Conservation (phyloP, 2,113 vertebrate genomes). For the Dasyornis broadbenti region DNA sequence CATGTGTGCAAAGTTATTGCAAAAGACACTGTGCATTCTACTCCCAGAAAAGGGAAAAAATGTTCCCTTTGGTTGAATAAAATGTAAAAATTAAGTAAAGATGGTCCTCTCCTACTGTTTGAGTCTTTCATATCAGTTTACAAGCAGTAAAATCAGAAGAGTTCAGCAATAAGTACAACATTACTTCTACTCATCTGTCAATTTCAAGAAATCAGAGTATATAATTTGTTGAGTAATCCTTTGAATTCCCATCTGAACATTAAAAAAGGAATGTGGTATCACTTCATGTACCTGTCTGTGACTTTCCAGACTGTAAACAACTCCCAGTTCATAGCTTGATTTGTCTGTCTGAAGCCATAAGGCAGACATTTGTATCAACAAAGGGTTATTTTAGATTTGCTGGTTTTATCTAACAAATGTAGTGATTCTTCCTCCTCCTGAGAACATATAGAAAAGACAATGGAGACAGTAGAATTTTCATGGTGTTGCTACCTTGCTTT, state of each 20-base stretch:
- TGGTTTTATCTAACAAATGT: background rate
- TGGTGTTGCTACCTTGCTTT: background rate
- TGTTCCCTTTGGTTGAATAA: conserved; percentile 43
- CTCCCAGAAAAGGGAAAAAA: conserved; percentile 37
- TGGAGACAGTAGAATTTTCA: background rate
- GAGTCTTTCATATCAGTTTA: conserved; percentile 60
- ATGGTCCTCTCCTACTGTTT: conserved; percentile 58
- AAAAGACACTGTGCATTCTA: conserved; percentile 1
- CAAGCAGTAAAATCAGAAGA: conserved; percentile 57
- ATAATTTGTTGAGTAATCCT: conserved; percentile 38
- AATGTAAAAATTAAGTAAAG: conserved; percentile 61
- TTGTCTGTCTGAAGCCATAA: background rate
- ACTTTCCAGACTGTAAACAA: conserved; percentile 33
- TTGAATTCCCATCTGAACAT: conserved; percentile 27
- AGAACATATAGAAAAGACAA: background rate
- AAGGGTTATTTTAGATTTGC: background rate
- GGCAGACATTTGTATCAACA: background rate
- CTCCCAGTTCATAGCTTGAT: background rate
- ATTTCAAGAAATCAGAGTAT: conserved; percentile 36
- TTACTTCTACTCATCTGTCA: conserved; percentile 47
- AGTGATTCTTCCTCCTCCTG: background rate
- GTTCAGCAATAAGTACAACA: conserved; percentile 43
- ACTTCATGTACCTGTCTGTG: conserved; percentile 23
- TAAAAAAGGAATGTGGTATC: conserved; percentile 10
- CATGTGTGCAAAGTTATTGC: conserved; percentile 57